These are phyloP conservation scores for Muricea muricata DNA, from an alignment of 92 coral and sea anemone genomes.

Conservation along the genomic window DNA sequence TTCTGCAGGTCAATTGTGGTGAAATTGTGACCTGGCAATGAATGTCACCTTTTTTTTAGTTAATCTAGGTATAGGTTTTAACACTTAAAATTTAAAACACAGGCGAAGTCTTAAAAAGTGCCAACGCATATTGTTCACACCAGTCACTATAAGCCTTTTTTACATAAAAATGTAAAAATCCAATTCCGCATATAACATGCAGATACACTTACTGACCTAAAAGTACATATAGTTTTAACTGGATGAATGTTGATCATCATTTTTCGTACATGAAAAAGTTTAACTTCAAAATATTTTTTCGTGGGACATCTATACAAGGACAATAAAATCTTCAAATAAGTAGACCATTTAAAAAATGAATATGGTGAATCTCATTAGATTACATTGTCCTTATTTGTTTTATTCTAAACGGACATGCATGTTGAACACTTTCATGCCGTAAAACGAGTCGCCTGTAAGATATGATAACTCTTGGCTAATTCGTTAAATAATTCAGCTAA, in stretches of 20 bases:
- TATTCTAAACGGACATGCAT: not conserved
- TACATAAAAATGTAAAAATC: too few relatives aligned
- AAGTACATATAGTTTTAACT: not conserved
- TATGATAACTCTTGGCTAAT: too few relatives aligned
- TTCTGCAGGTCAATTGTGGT: not conserved
- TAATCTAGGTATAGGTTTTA: too few relatives aligned
- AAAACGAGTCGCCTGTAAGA: too few relatives aligned
- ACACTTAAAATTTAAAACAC: too few relatives aligned
- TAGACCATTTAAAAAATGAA: slow-evolving; percentile 5
- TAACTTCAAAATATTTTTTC: too few relatives aligned
- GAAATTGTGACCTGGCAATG: not conserved
- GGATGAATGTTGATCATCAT: not conserved
- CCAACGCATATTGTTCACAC: not conserved
- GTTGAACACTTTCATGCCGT: too few relatives aligned
- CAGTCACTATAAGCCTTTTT: not conserved
- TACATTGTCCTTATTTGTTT: not conserved
- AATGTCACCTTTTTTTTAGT: not conserved
- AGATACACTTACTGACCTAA: too few relatives aligned
- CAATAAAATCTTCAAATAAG: not conserved
- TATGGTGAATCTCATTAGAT: not conserved
- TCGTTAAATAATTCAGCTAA: too few relatives aligned
- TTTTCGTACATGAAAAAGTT: too few relatives aligned
- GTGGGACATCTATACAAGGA: not conserved
- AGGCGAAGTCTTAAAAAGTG: too few relatives aligned
- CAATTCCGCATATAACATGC: too few relatives aligned